These are phyloP conservation scores for Calidris pugnax DNA, from an alignment of 2,113 vertebrate genomes.

Conservation along the genomic window DNA sequence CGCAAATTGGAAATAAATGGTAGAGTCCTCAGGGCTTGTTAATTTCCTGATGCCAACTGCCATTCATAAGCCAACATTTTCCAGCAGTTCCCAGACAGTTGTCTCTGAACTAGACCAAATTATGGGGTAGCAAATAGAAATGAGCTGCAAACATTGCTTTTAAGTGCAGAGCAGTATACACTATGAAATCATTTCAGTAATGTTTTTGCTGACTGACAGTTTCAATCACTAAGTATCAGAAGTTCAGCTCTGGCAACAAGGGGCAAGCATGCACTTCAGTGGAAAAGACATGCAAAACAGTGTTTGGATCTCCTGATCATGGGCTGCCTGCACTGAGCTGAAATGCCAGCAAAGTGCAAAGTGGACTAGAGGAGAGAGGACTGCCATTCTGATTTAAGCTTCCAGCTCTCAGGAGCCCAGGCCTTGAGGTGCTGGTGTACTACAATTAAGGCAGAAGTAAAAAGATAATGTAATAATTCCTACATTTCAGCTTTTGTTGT, in stretches of 20 bases:
- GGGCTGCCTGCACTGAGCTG: background rate
- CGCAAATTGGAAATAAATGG: background rate
- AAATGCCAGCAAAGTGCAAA: background rate
- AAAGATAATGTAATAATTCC: background rate
- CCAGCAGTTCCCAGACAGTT: background rate
- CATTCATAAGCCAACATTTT: background rate
- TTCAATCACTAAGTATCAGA: background rate
- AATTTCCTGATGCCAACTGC: background rate
- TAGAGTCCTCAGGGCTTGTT: background rate
- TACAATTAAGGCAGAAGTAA: background rate
- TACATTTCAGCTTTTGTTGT: background rate
- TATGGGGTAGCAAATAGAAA: background rate
- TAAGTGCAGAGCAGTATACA: background rate
- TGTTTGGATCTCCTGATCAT: fast-evolving
- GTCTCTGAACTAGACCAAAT: background rate
- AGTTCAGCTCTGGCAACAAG: background rate
- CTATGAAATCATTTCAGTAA: background rate
- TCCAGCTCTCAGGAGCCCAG: background rate
- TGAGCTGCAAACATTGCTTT: background rate
- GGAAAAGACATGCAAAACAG: background rate
- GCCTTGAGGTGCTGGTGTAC: background rate
- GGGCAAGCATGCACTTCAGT: background rate
- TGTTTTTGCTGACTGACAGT: background rate
- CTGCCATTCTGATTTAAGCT: background rate
- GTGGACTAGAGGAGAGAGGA: background rate